Conservation (phyloP, 92 coral and sea anemone genomes). For the Actinernus sp. region DNA sequence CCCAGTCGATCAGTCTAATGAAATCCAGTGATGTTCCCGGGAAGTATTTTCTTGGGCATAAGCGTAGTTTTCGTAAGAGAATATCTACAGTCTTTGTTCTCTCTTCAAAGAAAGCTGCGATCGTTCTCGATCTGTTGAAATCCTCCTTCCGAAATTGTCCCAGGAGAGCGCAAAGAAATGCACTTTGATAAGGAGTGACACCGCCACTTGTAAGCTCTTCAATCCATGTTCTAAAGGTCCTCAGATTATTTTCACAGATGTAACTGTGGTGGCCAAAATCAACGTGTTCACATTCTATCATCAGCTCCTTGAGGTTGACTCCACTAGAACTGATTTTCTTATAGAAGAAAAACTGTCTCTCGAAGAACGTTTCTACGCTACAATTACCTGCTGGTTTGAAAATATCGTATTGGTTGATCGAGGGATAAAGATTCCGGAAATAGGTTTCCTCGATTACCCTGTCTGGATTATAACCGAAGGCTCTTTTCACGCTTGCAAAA, state of each 20-base stretch:
- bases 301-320: conserved; percentile 22
- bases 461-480: neutral
- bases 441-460: neutral
- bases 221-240: conserved; percentile 34
- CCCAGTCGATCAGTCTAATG: conserved; percentile 4
- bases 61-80: no score
- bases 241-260: no score
- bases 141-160: conserved; percentile 27
- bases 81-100: no score
- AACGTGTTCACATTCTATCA: conserved; percentile 71
- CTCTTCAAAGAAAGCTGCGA: no score
- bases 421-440: neutral
- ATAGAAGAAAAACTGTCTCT: conserved; percentile 53
- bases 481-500: neutral
- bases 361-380: neutral
- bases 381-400: conserved; percentile 39
- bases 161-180: conserved; percentile 56
- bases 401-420: conserved; percentile 69
- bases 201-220: neutral
- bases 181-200: conserved; percentile 18
- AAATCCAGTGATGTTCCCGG: no score
- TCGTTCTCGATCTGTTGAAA: no score
- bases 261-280: conserved; percentile 50
- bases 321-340: neutral
- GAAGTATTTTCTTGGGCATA: no score